Percentiles rank a stretch among this genome's conserved stretches.
Evolutionary conservation across 2,797 vertebrate species (phyloP).

Genomic region (Lutjanus argentimaculatus): DNA sequence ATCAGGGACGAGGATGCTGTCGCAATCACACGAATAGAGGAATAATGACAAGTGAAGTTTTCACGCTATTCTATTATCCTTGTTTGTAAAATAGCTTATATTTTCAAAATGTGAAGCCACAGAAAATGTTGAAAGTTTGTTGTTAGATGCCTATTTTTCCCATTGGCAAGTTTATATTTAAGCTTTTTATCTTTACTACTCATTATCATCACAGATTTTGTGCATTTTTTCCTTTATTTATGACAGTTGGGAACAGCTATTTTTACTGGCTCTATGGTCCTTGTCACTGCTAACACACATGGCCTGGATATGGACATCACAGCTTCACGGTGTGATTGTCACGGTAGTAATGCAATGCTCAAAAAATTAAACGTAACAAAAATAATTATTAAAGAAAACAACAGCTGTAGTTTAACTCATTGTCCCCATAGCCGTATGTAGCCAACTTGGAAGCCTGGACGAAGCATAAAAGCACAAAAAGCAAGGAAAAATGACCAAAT

Average conservation of each 20-base stretch:
- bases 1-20: slow-evolving; percentile 11
- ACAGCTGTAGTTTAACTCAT: neutral
- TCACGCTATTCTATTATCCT: neutral
- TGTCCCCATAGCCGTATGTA: too few relatives aligned
- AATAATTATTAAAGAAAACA: too few relatives aligned
- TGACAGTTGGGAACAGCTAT: neutral
- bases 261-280: neutral
- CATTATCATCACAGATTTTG: neutral
- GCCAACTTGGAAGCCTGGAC: too few relatives aligned
- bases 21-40: slow-evolving; percentile 11
- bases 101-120: neutral
- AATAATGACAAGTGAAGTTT: neutral
- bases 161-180: neutral
- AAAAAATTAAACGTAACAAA: neutral
- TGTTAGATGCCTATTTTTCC: neutral
- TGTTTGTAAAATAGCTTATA: too few relatives aligned
- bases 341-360: neutral
- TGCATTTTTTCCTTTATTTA: neutral
- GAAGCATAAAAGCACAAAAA: too few relatives aligned
- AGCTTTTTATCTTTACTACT: neutral
- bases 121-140: neutral
- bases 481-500: too few relatives aligned
- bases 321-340: neutral
- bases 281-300: neutral
- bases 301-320: neutral